Conservation (phyloP, 2,797 vertebrate genomes). For the Peromyscus attwateri region DNA sequence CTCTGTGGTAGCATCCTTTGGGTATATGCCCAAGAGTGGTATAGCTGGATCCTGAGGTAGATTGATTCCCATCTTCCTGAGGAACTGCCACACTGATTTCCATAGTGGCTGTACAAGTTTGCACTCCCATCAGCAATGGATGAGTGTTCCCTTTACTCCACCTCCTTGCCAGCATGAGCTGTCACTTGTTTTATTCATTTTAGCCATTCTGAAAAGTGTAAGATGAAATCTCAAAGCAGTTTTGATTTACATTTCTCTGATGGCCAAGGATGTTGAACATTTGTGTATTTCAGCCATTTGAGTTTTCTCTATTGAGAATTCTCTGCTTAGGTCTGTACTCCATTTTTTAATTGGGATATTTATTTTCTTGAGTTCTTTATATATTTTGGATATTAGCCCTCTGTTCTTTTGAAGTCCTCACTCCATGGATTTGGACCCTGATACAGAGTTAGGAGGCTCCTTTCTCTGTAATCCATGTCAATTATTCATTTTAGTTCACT, state of each 20-base stretch:
- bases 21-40: not conserved
- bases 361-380: not conserved
- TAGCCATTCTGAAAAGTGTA: not conserved
- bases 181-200: not conserved
- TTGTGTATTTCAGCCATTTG: not conserved
- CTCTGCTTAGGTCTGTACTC: not conserved
- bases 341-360: not conserved
- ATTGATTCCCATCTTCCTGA: not conserved
- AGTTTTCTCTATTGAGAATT: not conserved
- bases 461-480: not conserved
- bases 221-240: not conserved
- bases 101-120: not conserved
- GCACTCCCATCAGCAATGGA: not conserved
- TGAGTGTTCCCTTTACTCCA: too few relatives aligned
- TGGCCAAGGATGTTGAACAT: not conserved
- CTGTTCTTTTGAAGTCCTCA: not conserved
- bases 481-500: not conserved
- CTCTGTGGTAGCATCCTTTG: not conserved
- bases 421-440: not conserved
- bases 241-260: not conserved
- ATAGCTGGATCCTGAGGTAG: not conserved
- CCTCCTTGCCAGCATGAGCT: not conserved
- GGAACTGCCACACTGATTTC: too few relatives aligned
- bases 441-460: not conserved
- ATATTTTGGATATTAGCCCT: not conserved